Conservation (phyloP, 37 sponge, comb jelly and placozoan genomes). For the Agelas oroides region DNA sequence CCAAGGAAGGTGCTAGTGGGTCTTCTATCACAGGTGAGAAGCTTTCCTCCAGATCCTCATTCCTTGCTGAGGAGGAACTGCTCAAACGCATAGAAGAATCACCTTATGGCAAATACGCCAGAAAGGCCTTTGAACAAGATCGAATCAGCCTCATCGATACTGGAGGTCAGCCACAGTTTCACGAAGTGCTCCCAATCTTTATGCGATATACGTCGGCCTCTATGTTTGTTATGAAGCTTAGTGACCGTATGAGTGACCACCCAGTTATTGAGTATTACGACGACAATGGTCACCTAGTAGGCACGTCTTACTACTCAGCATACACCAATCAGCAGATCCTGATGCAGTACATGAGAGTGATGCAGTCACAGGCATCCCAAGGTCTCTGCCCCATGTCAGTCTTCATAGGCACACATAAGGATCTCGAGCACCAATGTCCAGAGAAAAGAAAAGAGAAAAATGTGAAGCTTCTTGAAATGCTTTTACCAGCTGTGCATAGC, state of each 20-base stretch:
- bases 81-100: too few relatives aligned
- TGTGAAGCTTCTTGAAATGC: neutral
- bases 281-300: too few relatives aligned
- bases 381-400: neutral
- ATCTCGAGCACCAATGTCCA: neutral
- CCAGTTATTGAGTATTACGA: too few relatives aligned
- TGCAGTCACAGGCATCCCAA: neutral
- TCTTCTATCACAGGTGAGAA: too few relatives aligned
- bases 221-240: too few relatives aligned
- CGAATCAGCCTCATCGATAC: neutral
- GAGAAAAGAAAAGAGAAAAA: slow-evolving; percentile 1
- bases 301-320: neutral
- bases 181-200: neutral
- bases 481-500: neutral
- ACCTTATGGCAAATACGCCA: too few relatives aligned
- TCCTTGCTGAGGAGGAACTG: too few relatives aligned
- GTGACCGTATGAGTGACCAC: too few relatives aligned
- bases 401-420: slow-evolving; percentile 2
- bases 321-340: neutral
- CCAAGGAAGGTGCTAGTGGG: too few relatives aligned
- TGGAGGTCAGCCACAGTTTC: slow-evolving; percentile 17
- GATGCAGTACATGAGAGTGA: neutral
- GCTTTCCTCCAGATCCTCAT: too few relatives aligned
- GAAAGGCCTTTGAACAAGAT: neutral
- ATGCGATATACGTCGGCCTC: too few relatives aligned